phyloP scores from a whole-genome alignment of 2,113 vertebrate genomes.

The Numenius arquata region DNA sequence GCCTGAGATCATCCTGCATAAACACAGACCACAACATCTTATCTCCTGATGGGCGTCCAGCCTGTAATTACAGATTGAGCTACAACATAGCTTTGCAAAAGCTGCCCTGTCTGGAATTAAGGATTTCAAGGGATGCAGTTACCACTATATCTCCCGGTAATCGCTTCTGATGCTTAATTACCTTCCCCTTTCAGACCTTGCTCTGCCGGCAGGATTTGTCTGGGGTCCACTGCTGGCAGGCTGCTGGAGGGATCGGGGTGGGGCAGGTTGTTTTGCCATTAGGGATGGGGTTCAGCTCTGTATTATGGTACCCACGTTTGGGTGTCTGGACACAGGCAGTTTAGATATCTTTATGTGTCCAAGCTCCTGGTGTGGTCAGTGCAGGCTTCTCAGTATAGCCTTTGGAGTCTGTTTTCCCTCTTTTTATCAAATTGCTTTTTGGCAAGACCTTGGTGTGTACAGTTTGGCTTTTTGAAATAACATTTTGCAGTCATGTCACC shows the following conservation, averaged over 20 bases:
- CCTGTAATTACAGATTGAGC: neutral
- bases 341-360: neutral
- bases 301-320: rapidly evolving
- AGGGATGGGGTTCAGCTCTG: neutral
- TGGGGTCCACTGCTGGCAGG: neutral
- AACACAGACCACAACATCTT: neutral
- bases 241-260: no score
- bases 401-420: neutral
- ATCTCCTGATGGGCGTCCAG: neutral
- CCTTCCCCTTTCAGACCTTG: neutral
- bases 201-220: neutral
- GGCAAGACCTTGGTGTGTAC: rapidly evolving
- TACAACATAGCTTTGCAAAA: neutral
- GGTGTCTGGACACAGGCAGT: no score
- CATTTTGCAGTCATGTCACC: neutral
- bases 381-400: neutral
- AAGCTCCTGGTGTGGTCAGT: neutral
- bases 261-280: neutral
- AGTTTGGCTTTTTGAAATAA: neutral
- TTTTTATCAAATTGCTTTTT: neutral
- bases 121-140: neutral
- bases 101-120: neutral
- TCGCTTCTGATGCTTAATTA: neutral
- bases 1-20: neutral
- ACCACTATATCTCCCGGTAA: neutral